Evolutionary conservation across 2,888 invertebrate species (phyloP).

Genomic region (Deilephila porcellus): DNA sequence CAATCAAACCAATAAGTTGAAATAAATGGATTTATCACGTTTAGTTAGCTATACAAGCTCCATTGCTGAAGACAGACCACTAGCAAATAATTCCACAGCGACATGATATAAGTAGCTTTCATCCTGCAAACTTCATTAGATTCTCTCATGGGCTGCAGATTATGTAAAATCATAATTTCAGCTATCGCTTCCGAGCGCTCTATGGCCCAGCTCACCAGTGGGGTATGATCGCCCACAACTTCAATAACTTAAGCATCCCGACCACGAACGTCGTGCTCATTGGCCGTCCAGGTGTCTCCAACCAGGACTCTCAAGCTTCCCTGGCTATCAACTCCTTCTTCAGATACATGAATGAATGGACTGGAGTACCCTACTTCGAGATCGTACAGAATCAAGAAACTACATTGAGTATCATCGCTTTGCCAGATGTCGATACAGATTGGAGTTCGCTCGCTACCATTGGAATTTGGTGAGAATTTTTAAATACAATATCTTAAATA

Average conservation of each 20-base stretch:
- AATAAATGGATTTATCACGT: no score
- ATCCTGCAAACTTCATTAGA: no score
- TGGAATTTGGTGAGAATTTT: conserved; percentile 71
- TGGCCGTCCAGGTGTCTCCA: conserved; percentile 53
- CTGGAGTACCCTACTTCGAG: conserved; percentile 58
- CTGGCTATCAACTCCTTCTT: conserved; percentile 64
- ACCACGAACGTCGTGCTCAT: conserved; percentile 57
- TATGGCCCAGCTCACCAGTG: conserved; percentile 62
- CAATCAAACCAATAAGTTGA: no score
- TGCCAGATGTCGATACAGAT: conserved; percentile 67
- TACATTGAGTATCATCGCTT: conserved; percentile 62
- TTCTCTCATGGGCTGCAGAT: no score
- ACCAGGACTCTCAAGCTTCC: conserved; percentile 60
- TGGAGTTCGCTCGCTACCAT: conserved; percentile 72
- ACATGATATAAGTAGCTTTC: no score
- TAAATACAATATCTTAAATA: background rate
- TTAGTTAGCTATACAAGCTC: no score
- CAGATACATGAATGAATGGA: conserved; percentile 65
- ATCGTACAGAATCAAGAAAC: conserved; percentile 64
- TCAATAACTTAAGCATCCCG: conserved; percentile 59
- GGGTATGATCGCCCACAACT: conserved; percentile 73
- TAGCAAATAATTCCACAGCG: no score
- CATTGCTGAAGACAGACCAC: no score
- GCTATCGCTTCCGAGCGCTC: conserved; percentile 58
- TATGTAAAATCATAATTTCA: conserved; percentile 42